phyloP scores from a whole-genome alignment of 1,140 invertebrate species.

The Zaprionus nigranus region DNA sequence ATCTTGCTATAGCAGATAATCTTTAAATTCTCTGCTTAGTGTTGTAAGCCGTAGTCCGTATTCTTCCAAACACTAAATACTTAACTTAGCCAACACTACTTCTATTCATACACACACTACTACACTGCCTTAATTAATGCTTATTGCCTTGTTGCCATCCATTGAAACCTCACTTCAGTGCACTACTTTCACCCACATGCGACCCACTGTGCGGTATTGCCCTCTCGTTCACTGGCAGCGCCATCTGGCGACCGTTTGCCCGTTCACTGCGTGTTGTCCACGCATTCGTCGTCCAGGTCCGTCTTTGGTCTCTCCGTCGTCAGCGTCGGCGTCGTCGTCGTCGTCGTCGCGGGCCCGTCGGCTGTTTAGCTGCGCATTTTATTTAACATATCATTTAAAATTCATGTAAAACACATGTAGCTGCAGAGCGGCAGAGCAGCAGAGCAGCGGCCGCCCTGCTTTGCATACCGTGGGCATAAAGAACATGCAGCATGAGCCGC shows the following conservation, averaged over 20 bases:
- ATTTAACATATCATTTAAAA: constrained; percentile 84
- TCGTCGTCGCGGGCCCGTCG: constrained; percentile 44
- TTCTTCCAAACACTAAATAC: too few species aligned
- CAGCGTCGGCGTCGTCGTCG: constrained; percentile 28
- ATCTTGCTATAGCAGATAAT: too few species aligned
- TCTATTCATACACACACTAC: too few species aligned
- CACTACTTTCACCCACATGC: background rate
- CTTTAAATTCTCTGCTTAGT: too few species aligned
- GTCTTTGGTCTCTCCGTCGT: constrained; percentile 14
- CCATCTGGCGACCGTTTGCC: constrained; percentile 5
- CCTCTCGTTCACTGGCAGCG: constrained; percentile 19
- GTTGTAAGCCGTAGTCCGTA: too few species aligned
- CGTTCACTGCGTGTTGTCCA: constrained; percentile 44
- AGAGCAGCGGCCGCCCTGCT: constrained; percentile 53
- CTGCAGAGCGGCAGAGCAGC: constrained; percentile 24
- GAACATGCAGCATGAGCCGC: constrained; percentile 46
- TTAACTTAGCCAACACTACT: too few species aligned
- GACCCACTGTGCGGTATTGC: constrained; percentile 25
- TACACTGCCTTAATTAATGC: too few species aligned
- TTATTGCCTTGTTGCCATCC: background rate
- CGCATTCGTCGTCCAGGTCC: constrained; percentile 35
- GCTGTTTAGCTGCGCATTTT: constrained; percentile 82
- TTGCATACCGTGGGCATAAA: constrained; percentile 81
- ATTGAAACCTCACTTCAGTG: background rate
- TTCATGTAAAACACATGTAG: constrained; percentile 84